Percentiles rank a stretch among this genome's conserved stretches.
These are phyloP conservation scores for Philypnodon macrostomus DNA, from an alignment of 2,797 vertebrate genomes.

Conservation along the genomic window DNA sequence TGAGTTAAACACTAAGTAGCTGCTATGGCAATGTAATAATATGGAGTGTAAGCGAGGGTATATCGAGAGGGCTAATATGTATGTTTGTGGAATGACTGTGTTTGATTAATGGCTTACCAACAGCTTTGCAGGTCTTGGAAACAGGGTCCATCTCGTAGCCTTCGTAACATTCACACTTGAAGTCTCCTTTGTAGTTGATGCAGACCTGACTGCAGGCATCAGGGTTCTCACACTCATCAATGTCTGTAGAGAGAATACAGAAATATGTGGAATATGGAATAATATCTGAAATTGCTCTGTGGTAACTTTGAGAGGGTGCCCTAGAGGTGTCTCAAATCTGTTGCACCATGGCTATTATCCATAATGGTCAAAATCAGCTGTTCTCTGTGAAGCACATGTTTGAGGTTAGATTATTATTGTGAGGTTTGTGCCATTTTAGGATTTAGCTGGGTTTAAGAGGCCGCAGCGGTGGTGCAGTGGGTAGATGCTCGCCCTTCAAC, in stretches of 20 bases:
- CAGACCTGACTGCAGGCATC: slow-evolving; percentile 98
- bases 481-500: no score
- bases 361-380: no score
- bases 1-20: slow-evolving; percentile 29
- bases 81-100: slow-evolving; percentile 5
- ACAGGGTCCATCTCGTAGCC: slow-evolving; percentile 96
- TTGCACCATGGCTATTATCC: no score
- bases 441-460: no score
- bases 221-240: slow-evolving; percentile 95
- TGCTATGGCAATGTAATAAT: slow-evolving; percentile 24
- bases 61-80: slow-evolving; percentile 4
- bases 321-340: no score
- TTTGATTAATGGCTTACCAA: slow-evolving; percentile 81
- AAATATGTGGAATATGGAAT: background rate
- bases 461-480: no score
- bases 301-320: no score
- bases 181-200: slow-evolving; percentile 98
- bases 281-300: no score
- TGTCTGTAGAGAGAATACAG: slow-evolving; percentile 75
- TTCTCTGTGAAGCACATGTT: no score
- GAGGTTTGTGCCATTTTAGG: no score
- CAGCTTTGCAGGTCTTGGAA: slow-evolving; percentile 95
- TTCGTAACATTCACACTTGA: slow-evolving; percentile 95
- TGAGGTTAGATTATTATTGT: no score
- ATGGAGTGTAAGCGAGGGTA: slow-evolving; percentile 15